These are phyloP conservation scores for Globia sparganii DNA, from an alignment of 2,888 invertebrate genomes.

Conservation along the genomic window DNA sequence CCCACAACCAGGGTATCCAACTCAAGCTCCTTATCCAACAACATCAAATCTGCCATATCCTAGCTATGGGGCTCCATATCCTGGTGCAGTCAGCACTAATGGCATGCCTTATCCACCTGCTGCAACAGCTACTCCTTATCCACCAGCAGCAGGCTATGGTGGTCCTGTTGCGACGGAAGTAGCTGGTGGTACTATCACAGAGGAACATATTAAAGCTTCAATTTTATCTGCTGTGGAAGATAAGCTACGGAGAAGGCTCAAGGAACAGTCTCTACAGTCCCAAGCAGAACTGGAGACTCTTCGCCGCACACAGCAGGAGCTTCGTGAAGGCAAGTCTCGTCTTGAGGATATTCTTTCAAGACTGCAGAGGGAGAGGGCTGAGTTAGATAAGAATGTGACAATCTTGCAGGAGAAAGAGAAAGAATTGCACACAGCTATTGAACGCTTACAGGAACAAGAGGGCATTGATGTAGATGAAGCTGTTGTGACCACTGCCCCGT, in stretches of 20 bases:
- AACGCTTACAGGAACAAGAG: constrained; percentile 94
- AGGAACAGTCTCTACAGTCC: constrained; percentile 97
- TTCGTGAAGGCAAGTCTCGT: constrained; percentile 95
- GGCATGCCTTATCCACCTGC: constrained; percentile 77
- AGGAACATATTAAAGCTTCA: constrained; percentile 98
- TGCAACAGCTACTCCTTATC: constrained; percentile 77
- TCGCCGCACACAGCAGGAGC: constrained; percentile 95
- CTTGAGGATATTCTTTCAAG: constrained; percentile 94
- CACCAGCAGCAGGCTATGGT: constrained; percentile 76
- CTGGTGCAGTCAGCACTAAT: constrained; percentile 74
- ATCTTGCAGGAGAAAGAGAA: constrained; percentile 96
- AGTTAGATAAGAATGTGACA: constrained; percentile 95
- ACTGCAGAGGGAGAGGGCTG: constrained; percentile 94
- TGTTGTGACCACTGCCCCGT: constrained; percentile 98
- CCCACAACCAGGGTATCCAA: constrained; percentile 68
- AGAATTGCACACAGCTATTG: constrained; percentile 95
- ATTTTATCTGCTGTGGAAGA: constrained; percentile 98
- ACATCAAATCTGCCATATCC: constrained; percentile 89
- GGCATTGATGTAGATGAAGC: constrained; percentile 98
- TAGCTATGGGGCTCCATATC: constrained; percentile 85
- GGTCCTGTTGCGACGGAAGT: constrained; percentile 81
- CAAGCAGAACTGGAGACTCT: constrained; percentile 98
- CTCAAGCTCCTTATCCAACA: constrained; percentile 85
- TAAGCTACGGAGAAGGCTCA: constrained; percentile 95
- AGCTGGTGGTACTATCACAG: constrained; percentile 95